Evolutionary conservation across 2,888 invertebrate species (phyloP).

Genomic region (Epistrophe grossulariae): DNA sequence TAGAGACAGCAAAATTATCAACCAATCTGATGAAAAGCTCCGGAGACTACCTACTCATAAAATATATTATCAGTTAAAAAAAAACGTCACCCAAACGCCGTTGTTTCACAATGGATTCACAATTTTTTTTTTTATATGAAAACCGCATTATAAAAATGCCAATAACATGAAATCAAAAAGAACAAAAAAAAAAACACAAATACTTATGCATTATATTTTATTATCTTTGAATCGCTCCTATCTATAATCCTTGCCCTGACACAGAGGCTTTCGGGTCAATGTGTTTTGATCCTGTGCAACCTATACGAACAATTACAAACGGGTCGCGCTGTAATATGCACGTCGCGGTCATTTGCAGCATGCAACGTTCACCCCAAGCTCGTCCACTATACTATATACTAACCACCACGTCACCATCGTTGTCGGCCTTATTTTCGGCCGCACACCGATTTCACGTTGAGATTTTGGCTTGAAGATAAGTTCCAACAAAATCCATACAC

Average conservation of each 20-base stretch:
- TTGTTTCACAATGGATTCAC: background rate
- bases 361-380: slow-evolving; percentile 51
- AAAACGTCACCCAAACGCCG: slow-evolving; percentile 10
- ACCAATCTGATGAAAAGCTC: slow-evolving; percentile 1
- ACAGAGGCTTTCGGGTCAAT: slow-evolving; percentile 65
- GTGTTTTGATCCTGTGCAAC: slow-evolving; percentile 40
- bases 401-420: slow-evolving; percentile 24
- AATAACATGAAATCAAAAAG: slow-evolving; percentile 2
- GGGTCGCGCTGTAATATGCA: slow-evolving; percentile 62
- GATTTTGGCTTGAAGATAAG: slow-evolving; percentile 66
- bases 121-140: background rate
- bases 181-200: background rate
- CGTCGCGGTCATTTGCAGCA: slow-evolving; percentile 71
- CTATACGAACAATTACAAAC: slow-evolving; percentile 67
- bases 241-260: slow-evolving; percentile 44
- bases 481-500: slow-evolving; percentile 73
- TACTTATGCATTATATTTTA: slow-evolving; percentile 19
- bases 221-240: slow-evolving; percentile 34
- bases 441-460: slow-evolving; percentile 62
- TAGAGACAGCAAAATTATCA: background rate
- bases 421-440: slow-evolving; percentile 16
- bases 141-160: background rate
- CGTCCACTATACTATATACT: slow-evolving; percentile 6
- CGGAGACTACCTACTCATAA: background rate
- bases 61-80: background rate